A percentile compares a stretch with the other conserved stretches of the same genome.
These are phyloP conservation scores for Arge pagana DNA, from an alignment of 2,888 invertebrate species.

Conservation along the genomic window DNA sequence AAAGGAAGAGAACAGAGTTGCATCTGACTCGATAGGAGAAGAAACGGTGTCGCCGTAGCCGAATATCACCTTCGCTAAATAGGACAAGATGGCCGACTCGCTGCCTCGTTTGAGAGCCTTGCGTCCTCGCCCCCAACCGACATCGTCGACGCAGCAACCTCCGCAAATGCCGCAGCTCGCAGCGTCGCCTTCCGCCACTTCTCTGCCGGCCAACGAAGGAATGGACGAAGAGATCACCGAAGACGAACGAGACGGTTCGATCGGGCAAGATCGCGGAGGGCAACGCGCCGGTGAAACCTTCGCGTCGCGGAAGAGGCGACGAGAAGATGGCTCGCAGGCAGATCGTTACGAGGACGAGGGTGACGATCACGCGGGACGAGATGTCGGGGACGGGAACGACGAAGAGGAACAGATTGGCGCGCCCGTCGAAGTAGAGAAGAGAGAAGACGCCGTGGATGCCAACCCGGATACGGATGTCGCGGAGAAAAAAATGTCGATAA, in stretches of 20 bases:
- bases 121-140: constrained; percentile 40
- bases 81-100: constrained; percentile 40
- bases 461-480: constrained; percentile 56
- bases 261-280: constrained; percentile 28
- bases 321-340: constrained; percentile 14
- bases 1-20: too few relatives aligned
- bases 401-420: constrained; percentile 27
- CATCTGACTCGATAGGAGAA: too few relatives aligned
- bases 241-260: constrained; percentile 28
- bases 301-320: constrained; percentile 30
- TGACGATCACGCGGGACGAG: constrained; percentile 42
- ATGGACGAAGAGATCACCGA: constrained; percentile 32
- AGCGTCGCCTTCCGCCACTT: background rate
- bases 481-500: constrained; percentile 54
- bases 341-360: constrained; percentile 27
- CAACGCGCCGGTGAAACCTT: constrained; percentile 36
- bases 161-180: constrained; percentile 18
- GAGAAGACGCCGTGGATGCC: constrained; percentile 25
- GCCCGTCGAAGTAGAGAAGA: constrained; percentile 4
- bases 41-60: too few relatives aligned
- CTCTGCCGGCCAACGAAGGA: constrained; percentile 16
- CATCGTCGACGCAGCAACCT: constrained; percentile 20
- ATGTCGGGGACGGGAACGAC: constrained; percentile 28
- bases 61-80: too few relatives aligned
- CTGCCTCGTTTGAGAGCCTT: constrained; percentile 45